phyloP scores from a whole-genome alignment of 2,888 invertebrate genomes.

The Pristionchus entomophagus region DNA sequence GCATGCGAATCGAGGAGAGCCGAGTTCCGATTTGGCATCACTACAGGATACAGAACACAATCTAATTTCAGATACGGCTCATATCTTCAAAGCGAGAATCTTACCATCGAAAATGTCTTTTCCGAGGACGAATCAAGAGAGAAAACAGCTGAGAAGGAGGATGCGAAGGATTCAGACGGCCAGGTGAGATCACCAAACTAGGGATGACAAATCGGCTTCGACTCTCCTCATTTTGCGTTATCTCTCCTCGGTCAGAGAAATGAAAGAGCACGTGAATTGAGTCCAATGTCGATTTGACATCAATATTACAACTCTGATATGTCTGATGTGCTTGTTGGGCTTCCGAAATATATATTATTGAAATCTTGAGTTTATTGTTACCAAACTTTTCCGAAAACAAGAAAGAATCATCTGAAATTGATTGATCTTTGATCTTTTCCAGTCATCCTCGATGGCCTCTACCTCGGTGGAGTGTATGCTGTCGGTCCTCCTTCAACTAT shows the following conservation, averaged over 20 bases:
- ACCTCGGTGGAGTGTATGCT: constrained; percentile 85
- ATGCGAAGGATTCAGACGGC: not conserved
- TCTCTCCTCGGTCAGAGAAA: not conserved
- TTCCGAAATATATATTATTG: too few species aligned
- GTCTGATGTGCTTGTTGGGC: too few species aligned
- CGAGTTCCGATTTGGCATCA: too few species aligned
- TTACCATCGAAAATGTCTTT: not conserved
- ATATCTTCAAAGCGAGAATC: not conserved
- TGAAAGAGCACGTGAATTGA: too few species aligned
- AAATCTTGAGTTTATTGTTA: too few species aligned
- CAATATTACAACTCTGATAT: too few species aligned
- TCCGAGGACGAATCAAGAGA: constrained; percentile 24
- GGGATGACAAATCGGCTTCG: not conserved
- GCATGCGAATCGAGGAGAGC: too few species aligned
- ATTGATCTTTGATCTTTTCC: constrained; percentile 34
- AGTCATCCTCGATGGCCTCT: constrained; percentile 76
- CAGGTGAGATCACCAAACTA: not conserved
- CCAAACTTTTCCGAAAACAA: too few species aligned
- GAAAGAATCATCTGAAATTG: too few species aligned
- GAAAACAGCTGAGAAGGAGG: constrained; percentile 1
- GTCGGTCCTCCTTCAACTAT: constrained; percentile 90
- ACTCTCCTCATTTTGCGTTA: too few species aligned
- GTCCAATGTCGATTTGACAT: too few species aligned
- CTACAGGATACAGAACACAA: too few species aligned
- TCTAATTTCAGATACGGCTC: constrained; percentile 42